Evolutionary conservation across 2,888 invertebrate genomes (phyloP).

Genomic region (Bombylius major): DNA sequence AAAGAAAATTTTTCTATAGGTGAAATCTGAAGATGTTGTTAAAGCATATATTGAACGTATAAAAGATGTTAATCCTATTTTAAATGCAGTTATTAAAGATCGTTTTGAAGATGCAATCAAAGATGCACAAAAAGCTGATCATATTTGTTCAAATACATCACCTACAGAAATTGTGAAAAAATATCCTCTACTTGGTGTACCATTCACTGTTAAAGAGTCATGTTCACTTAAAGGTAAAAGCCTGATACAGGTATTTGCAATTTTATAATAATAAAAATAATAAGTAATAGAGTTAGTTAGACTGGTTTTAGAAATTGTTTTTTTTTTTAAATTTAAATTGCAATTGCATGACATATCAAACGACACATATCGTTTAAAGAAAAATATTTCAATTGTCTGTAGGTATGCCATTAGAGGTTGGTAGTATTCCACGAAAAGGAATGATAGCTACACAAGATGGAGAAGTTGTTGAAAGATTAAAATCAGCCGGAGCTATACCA

Average conservation of each 20-base stretch:
- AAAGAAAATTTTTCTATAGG: conserved; percentile 28
- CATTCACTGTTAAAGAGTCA: conserved; percentile 70
- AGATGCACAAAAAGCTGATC: conserved; percentile 51
- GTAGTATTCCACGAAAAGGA: conserved; percentile 41
- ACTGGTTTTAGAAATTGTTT: too few species aligned
- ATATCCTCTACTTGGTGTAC: conserved; percentile 65
- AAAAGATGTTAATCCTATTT: conserved; percentile 47
- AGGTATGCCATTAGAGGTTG: conserved; percentile 60
- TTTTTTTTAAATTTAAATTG: not conserved
- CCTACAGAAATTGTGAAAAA: conserved; percentile 33
- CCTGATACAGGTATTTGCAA: not conserved
- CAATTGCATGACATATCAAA: too few species aligned
- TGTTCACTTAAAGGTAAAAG: conserved; percentile 57
- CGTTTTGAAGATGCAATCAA: conserved; percentile 48
- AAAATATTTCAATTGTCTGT: too few species aligned
- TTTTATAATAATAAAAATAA: not conserved
- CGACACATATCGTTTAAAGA: too few species aligned
- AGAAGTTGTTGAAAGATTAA: conserved; percentile 46
- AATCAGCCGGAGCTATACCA: conserved; percentile 65
- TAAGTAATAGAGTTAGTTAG: too few species aligned
- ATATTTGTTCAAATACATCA: conserved; percentile 20
- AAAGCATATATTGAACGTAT: conserved; percentile 50
- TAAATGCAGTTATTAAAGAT: conserved; percentile 59
- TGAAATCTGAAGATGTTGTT: conserved; percentile 47
- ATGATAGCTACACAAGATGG: conserved; percentile 53